Evolutionary conservation across 2,888 invertebrate genomes (phyloP).

Genomic region (Trichogramma dendrolimi): DNA sequence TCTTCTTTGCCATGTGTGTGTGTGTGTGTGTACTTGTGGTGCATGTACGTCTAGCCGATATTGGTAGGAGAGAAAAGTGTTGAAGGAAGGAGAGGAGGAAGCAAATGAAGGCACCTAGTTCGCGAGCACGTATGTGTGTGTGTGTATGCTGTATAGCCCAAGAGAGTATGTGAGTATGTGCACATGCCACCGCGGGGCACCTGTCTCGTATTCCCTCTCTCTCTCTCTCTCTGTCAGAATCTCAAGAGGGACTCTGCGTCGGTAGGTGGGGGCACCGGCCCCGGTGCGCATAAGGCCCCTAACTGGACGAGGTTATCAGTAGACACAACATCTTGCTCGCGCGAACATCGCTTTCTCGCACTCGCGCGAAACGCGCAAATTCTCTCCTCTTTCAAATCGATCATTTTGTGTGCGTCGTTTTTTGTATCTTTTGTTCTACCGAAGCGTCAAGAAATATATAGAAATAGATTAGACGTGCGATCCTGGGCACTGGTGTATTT

Average conservation of each 20-base stretch:
- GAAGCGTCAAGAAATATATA: no score
- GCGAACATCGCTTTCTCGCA: conserved; percentile 27
- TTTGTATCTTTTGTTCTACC: no score
- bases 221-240: not conserved
- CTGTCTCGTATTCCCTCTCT: conserved; percentile 4
- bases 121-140: conserved; percentile 7
- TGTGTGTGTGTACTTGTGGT: no score
- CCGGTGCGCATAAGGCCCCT: conserved; percentile 45
- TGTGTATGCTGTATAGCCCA: not conserved
- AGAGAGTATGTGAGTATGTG: conserved; percentile 14
- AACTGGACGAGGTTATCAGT: conserved; percentile 52
- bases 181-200: not conserved
- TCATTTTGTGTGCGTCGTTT: no score
- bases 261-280: conserved; percentile 5
- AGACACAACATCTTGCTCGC: conserved; percentile 50
- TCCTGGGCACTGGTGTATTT: no score
- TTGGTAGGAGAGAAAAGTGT: conserved; percentile 2
- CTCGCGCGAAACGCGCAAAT: not conserved
- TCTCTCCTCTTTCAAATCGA: no score
- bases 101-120: conserved; percentile 25
- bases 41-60: conserved; percentile 22
- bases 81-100: conserved; percentile 5
- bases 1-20: no score
- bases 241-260: not conserved
- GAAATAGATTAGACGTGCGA: no score